Percentiles rank a stretch among this genome's conserved stretches.
Evolutionary conservation across 2,113 vertebrate genomes (phyloP).

Genomic region (Pelmatolapia mariae): DNA sequence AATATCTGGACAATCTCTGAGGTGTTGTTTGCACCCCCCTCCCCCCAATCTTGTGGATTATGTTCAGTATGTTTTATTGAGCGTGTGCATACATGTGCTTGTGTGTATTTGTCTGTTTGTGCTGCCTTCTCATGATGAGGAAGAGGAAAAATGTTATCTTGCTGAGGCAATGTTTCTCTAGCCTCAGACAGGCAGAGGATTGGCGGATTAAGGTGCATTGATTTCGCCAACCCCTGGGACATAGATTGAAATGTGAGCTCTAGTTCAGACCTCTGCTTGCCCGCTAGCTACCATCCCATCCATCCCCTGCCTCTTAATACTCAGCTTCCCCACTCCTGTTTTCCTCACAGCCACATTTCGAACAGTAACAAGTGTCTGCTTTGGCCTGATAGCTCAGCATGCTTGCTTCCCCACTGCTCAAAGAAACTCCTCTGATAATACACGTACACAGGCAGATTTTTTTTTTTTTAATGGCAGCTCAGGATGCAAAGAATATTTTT

Average conservation of each 20-base stretch:
- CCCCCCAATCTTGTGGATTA: not conserved
- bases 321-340: not conserved
- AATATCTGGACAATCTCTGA: not conserved
- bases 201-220: conserved; percentile 63
- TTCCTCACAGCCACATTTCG: conserved; percentile 9
- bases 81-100: not conserved
- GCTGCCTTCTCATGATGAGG: conserved; percentile 2
- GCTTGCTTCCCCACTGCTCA: not conserved
- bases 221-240: conserved; percentile 47
- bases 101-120: not conserved
- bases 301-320: conserved; percentile 36
- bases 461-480: not conserved
- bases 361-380: conserved; percentile 18
- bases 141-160: conserved; percentile 45
- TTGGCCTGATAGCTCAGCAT: conserved; percentile 18
- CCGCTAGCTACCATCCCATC: not conserved
- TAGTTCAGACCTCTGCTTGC: conserved; percentile 28
- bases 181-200: conserved; percentile 44
- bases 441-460: not conserved
- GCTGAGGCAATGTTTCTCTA: conserved; percentile 40
- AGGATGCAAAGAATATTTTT: not conserved
- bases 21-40: not conserved
- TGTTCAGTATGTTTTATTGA: not conserved
- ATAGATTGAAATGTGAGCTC: conserved; percentile 57
- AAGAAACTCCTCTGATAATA: not conserved